Conservation (phyloP, 2,797 vertebrate species). For the Sandelia bainsii region DNA sequence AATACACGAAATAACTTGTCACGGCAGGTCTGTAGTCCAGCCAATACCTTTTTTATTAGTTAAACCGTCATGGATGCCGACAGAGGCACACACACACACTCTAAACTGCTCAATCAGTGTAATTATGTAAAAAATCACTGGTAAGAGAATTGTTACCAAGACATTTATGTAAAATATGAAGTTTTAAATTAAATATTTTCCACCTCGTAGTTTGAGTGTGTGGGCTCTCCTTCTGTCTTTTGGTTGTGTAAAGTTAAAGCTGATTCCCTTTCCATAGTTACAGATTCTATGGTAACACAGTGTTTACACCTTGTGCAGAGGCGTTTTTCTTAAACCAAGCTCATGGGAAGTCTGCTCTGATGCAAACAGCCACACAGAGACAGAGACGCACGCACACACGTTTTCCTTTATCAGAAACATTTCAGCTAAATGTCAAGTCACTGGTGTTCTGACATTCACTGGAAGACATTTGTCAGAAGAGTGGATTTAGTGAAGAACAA, state of each 20-base stretch:
- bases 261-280: slow-evolving; percentile 71
- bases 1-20: slow-evolving; percentile 32
- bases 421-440: slow-evolving; percentile 55
- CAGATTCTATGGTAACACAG: slow-evolving; percentile 78
- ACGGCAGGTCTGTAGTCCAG: slow-evolving; percentile 8
- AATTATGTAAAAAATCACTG: slow-evolving; percentile 7
- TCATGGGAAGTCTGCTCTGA: slow-evolving; percentile 58
- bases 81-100: not conserved
- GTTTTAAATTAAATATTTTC: slow-evolving; percentile 49
- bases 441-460: slow-evolving; percentile 9
- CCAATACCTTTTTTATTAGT: slow-evolving; percentile 70
- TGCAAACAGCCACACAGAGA: slow-evolving; percentile 9
- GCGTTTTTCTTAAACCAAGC: slow-evolving; percentile 57
- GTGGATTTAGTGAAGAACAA: not conserved
- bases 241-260: slow-evolving; percentile 50
- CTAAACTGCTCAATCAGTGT: not conserved
- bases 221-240: not conserved
- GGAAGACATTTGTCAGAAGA: slow-evolving; percentile 14
- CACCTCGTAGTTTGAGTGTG: not conserved
- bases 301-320: slow-evolving; percentile 63
- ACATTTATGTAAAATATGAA: slow-evolving; percentile 27
- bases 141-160: slow-evolving; percentile 30
- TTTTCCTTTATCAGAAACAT: slow-evolving; percentile 43
- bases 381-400: not conserved
- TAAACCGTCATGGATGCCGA: slow-evolving; percentile 6